Conservation (phyloP, 2,113 vertebrate genomes). For the Scomber colias region DNA sequence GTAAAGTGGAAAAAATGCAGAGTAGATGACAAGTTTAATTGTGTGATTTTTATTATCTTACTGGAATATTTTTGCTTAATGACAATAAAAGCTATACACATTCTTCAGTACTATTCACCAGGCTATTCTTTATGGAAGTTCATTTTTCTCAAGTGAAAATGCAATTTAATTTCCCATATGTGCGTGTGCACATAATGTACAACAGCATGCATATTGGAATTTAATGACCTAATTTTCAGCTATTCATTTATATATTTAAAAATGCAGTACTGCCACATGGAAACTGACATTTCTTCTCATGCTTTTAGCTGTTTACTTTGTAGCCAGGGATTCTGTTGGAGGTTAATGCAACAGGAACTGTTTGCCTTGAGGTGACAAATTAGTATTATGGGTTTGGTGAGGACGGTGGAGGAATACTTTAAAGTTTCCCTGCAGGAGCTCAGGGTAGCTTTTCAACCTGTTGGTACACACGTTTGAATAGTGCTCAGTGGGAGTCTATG, state of each 20-base stretch:
- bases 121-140: neutral
- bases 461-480: neutral
- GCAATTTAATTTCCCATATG: neutral
- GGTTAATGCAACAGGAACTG: constrained; percentile 18
- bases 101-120: neutral
- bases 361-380: constrained; percentile 42
- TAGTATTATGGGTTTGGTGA: constrained; percentile 22
- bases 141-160: neutral
- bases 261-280: neutral
- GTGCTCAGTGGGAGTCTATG: neutral
- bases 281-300: neutral
- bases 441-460: neutral
- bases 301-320: constrained; percentile 20
- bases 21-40: neutral
- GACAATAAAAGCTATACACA: neutral
- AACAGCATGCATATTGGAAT: neutral
- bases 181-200: neutral
- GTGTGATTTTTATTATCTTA: constrained; percentile 4
- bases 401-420: constrained; percentile 6
- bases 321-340: constrained; percentile 15
- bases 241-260: constrained; percentile 8
- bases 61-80: neutral
- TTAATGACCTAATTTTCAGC: neutral
- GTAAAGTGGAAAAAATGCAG: neutral
- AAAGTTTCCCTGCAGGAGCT: constrained; percentile 1